phyloP scores from a whole-genome alignment of 2,797 vertebrate genomes.

The Syndactyla subalaris region DNA sequence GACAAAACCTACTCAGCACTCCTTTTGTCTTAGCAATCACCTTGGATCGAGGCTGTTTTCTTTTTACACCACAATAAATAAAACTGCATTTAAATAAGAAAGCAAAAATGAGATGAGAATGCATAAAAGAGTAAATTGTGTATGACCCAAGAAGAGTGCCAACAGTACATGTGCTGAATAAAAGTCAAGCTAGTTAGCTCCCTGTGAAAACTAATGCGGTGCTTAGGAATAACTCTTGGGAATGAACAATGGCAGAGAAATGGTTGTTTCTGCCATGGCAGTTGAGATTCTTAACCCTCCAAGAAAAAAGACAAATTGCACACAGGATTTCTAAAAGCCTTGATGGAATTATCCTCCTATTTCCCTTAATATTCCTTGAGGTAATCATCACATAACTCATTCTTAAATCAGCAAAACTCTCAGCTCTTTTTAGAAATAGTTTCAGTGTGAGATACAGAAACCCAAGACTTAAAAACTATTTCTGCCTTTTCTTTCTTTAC shows the following conservation, averaged over 20 bases:
- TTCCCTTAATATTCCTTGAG: constrained; percentile 49
- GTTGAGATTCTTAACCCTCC: constrained; percentile 1
- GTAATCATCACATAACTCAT: constrained; percentile 26
- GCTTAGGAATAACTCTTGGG: constrained; percentile 12
- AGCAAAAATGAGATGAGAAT: constrained; percentile 39
- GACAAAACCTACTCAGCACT: neutral
- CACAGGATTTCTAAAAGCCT: constrained; percentile 16
- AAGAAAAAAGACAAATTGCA: constrained; percentile 26
- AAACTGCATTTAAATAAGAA: constrained; percentile 50
- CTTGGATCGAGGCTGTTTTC: constrained; percentile 43
- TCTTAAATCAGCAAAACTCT: constrained; percentile 32
- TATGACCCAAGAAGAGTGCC: constrained; percentile 11
- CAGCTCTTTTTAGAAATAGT: neutral
- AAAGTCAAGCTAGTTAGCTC: neutral
- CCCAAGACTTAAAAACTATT: neutral
- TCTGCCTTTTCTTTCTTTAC: neutral
- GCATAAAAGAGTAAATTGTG: constrained; percentile 35
- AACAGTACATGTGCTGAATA: constrained; percentile 16
- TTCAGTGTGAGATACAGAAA: neutral
- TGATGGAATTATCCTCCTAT: constrained; percentile 48
- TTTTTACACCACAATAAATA: constrained; percentile 44
- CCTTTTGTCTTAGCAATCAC: constrained; percentile 12
- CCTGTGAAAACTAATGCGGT: neutral
- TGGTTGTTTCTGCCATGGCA: neutral
- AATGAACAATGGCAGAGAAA: neutral